Conservation (phyloP, 1,140 invertebrate genomes). For the Campoletis sonorensis region DNA sequence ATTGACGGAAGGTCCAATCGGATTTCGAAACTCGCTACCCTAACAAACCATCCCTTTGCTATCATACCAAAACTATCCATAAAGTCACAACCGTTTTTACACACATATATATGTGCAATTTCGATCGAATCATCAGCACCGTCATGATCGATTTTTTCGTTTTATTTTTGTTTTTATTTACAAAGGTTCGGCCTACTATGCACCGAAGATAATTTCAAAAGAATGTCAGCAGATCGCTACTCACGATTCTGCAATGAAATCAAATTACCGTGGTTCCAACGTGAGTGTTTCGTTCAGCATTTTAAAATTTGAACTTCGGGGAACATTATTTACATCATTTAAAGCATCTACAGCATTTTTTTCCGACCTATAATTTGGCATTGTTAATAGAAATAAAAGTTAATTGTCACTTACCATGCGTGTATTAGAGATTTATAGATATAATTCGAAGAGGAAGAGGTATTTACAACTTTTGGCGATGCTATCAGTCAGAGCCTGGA, state of each 20-base stretch:
- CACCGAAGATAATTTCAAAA: too few species aligned
- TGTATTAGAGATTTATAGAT: background rate
- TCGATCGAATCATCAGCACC: background rate
- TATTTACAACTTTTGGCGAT: background rate
- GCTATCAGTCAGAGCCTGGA: background rate
- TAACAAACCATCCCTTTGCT: slow-evolving; percentile 18
- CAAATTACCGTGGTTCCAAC: too few species aligned
- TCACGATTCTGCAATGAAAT: too few species aligned
- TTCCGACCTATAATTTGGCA: background rate
- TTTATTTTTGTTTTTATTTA: too few species aligned
- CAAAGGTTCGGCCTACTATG: too few species aligned
- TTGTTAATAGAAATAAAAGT: background rate
- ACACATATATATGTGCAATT: background rate
- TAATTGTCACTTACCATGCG: background rate
- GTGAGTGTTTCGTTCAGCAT: too few species aligned
- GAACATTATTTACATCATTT: too few species aligned
- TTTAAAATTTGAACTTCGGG: too few species aligned
- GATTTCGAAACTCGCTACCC: slow-evolving; percentile 38
- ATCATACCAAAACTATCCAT: background rate
- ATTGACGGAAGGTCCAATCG: slow-evolving; percentile 32
- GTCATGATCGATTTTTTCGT: background rate
- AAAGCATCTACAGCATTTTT: background rate
- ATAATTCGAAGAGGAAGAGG: background rate
- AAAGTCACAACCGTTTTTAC: background rate
- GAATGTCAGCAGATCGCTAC: too few species aligned